Base-by-base conservation (phyloP, 2,113 vertebrate species). In the Gymnocephalus cernua region DNA sequence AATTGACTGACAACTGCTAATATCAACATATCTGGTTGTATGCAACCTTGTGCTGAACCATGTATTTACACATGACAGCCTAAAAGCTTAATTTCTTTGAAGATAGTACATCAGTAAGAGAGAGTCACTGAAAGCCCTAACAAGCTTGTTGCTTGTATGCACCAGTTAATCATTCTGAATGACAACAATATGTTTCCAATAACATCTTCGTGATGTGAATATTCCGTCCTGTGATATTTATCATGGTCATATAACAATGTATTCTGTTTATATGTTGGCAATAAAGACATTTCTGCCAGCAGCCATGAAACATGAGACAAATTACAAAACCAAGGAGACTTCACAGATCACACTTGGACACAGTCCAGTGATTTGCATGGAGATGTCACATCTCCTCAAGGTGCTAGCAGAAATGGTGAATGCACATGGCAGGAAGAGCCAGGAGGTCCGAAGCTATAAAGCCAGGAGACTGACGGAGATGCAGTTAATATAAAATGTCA, bases 401-500 rank as follows among this genome's bases (percentile, higher is more conserved):
- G 47, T 63, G 32, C 25, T 45, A 32, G 41, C 54, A 51, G 41
- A 75, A 75, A 74, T 32, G 27, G 15, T 71, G 72, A 25, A 38
- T 23, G 29, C 45, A 29, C 5, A 0, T 21, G 38, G 64, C 8
- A 56, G 58, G 27, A 53, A 45, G 12, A 6, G n/a, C 53, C 45
- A 35, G 9, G 45, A 47, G 23, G 56, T 57, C 29, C 11, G 12
- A 2, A 14, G 15, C 56, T 21, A 63, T 4, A 48, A 50, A 0
- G 35, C 50, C 66, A 47, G 14, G n/a, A 56, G 18, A 63, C 65
- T 32, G 23, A 54, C 45, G n/a, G 0, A 45, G 71, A 66, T 75
- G 54, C 19, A 44, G 48, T 8, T 21, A 27, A 73, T 80, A 45
- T 68, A 21, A 73, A 21, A 75, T 58, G 50, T 63, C 27, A 56